Conservation (phyloP, 1,140 invertebrate species). For the Brachionus asplanchnoidis region DNA sequence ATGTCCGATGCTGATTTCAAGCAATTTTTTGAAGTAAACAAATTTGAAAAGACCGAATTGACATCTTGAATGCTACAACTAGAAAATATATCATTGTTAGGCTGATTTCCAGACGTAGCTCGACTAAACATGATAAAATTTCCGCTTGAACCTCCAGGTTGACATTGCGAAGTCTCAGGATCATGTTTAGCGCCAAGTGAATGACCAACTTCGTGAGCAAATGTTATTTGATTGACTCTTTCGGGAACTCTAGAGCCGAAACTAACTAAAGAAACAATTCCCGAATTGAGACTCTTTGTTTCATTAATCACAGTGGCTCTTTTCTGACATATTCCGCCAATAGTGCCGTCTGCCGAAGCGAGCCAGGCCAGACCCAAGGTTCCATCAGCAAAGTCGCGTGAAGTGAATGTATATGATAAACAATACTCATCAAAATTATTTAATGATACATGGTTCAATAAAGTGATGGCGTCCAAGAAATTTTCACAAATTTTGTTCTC, state of each 20-base stretch:
- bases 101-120: conserved; percentile 83
- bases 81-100: conserved; percentile 91
- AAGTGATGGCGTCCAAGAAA: conserved; percentile 19
- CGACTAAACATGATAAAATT: conserved; percentile 78
- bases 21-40: not conserved
- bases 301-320: conserved; percentile 54
- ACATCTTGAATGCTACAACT: conserved; percentile 62
- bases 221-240: conserved; percentile 90
- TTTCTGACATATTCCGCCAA: conserved; percentile 93
- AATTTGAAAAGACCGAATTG: conserved; percentile 62
- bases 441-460: conserved; percentile 62
- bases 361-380: conserved; percentile 96
- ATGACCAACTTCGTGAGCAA: conserved; percentile 98
- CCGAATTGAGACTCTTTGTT: conserved; percentile 75
- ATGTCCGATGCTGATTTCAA: not conserved
- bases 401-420: conserved; percentile 95
- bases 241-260: conserved; percentile 92
- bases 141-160: conserved; percentile 40
- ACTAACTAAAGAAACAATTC: conserved; percentile 98
- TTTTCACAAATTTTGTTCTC: conserved; percentile 21
- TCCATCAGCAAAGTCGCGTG: conserved; percentile 91
- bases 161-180: not conserved
- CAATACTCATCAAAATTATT: conserved; percentile 95
- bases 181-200: conserved; percentile 81
- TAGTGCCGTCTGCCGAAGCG: conserved; percentile 51